These are phyloP conservation scores for Trachelipus rathkii DNA, from an alignment of 1,140 invertebrate genomes.

Conservation along the genomic window DNA sequence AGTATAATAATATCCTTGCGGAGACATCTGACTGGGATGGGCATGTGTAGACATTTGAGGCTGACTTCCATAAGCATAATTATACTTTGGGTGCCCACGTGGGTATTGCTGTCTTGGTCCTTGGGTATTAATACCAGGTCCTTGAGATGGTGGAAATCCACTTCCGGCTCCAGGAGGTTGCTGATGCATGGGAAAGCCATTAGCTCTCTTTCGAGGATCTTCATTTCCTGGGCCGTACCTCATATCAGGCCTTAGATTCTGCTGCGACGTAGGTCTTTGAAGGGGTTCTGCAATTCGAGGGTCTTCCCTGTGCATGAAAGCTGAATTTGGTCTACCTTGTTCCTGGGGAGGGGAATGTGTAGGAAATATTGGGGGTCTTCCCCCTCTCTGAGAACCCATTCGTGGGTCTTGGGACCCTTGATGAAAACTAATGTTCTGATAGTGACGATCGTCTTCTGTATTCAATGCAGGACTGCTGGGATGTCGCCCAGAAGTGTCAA, in stretches of 20 bases:
- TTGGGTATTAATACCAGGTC: constrained; percentile 2
- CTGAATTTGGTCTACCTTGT: constrained; percentile 58
- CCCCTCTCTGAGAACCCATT: constrained; percentile 57
- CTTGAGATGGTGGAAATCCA: not conserved
- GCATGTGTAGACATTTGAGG: constrained; percentile 29
- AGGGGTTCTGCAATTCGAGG: constrained; percentile 29
- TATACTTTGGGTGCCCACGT: constrained; percentile 20
- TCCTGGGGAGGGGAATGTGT: constrained; percentile 53
- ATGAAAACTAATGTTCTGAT: constrained; percentile 78
- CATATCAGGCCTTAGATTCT: constrained; percentile 64
- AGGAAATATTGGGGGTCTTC: constrained; percentile 53
- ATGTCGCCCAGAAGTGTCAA: constrained; percentile 31
- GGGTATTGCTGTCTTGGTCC: constrained; percentile 27
- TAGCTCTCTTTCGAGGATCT: constrained; percentile 63
- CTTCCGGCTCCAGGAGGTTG: not conserved
- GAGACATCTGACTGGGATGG: constrained; percentile 1
- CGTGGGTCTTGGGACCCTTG: constrained; percentile 60
- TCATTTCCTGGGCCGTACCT: constrained; percentile 78
- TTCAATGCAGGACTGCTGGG: constrained; percentile 33
- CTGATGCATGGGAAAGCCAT: constrained; percentile 16
- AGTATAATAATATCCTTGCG: not conserved
- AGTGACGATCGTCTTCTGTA: constrained; percentile 63
- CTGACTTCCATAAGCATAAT: constrained; percentile 14
- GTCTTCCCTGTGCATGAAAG: constrained; percentile 54
- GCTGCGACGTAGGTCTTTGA: constrained; percentile 49